These are phyloP conservation scores for Adineta ricciae DNA, from an alignment of 2,888 invertebrate genomes.

Conservation along the genomic window DNA sequence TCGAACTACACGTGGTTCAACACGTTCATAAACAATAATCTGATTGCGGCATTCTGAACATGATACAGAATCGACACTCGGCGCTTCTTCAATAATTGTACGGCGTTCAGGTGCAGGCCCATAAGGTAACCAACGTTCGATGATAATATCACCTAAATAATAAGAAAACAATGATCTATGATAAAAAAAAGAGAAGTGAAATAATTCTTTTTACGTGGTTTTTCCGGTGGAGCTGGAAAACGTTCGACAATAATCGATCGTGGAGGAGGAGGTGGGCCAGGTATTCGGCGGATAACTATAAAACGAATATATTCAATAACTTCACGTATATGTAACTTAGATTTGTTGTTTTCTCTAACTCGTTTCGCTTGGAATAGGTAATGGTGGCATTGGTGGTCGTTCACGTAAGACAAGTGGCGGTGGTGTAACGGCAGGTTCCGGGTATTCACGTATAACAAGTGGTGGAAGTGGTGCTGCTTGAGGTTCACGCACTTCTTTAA, in stretches of 20 bases:
- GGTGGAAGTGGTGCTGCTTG: background rate
- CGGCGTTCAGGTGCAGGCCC: background rate
- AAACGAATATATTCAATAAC: background rate
- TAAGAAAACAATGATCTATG: background rate
- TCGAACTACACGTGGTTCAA: background rate
- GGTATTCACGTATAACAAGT: background rate
- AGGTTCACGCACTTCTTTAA: background rate
- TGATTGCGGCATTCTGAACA: background rate
- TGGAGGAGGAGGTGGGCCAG: background rate
- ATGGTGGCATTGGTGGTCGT: background rate
- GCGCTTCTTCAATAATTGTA: background rate
- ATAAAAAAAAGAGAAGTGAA: background rate
- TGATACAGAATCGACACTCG: background rate
- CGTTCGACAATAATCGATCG: background rate
- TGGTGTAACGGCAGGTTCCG: background rate
- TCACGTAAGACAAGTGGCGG: background rate
- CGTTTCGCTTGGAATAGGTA: background rate
- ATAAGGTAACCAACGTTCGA: background rate
- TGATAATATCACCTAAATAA: background rate
- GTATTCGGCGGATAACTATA: background rate
- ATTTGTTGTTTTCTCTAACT: background rate
- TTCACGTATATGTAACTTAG: background rate
- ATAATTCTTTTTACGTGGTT: background rate
- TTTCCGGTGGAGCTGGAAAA: background rate
- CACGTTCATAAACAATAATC: background rate